Evolutionary conservation across 2,888 invertebrate genomes (phyloP).

Genomic region (Corbicula japonica): DNA sequence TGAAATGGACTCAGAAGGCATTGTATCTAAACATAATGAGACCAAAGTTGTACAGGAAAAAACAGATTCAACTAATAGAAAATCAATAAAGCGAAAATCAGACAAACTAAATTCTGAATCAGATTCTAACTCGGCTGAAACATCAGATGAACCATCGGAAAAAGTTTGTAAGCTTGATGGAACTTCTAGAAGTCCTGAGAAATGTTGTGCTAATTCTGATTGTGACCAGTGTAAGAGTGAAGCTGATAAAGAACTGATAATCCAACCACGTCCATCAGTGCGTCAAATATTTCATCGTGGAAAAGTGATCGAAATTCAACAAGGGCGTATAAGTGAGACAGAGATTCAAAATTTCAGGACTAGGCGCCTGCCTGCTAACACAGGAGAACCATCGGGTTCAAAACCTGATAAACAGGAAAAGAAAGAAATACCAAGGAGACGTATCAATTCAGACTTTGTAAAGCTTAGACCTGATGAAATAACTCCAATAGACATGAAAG

Average conservation of each 20-base stretch:
- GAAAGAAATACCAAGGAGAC: too few species aligned
- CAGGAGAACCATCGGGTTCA: background rate
- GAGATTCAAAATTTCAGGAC: slow-evolving; percentile 22
- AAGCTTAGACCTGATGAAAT: too few species aligned
- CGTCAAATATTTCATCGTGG: slow-evolving; percentile 61
- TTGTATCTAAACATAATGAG: too few species aligned
- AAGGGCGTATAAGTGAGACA: slow-evolving; percentile 57
- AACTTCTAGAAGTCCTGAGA: slow-evolving; percentile 41
- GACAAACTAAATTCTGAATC: too few species aligned
- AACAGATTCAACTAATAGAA: too few species aligned
- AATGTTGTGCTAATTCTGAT: background rate
- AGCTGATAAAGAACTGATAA: background rate
- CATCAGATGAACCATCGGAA: slow-evolving; percentile 2
- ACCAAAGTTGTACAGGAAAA: too few species aligned
- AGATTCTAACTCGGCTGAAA: background rate
- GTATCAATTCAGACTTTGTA: too few species aligned
- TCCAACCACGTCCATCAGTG: slow-evolving; percentile 24
- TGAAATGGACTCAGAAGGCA: too few species aligned
- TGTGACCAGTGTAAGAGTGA: slow-evolving; percentile 21
- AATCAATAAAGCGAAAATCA: too few species aligned
- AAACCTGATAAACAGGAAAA: background rate
- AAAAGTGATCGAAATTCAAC: slow-evolving; percentile 61
- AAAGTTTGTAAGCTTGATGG: slow-evolving; percentile 56
- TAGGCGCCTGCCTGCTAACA: too few species aligned
- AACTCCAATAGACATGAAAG: slow-evolving; percentile 6